These are phyloP conservation scores for Acronicta leporina DNA, from an alignment of 2,888 invertebrate genomes.

Conservation along the genomic window DNA sequence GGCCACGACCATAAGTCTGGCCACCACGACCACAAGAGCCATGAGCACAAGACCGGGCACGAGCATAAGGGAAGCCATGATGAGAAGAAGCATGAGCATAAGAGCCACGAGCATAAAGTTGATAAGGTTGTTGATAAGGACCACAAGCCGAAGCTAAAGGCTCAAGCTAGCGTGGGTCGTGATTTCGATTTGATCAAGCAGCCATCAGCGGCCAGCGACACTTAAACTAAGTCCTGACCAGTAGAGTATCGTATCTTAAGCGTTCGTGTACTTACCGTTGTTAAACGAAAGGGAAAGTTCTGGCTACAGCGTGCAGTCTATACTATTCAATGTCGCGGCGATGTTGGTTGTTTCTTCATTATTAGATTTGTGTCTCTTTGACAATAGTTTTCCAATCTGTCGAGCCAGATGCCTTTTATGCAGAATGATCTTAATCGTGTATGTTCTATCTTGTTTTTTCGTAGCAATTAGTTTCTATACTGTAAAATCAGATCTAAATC, in stretches of 20 bases:
- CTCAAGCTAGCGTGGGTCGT: constrained; percentile 85
- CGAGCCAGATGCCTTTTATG: not conserved
- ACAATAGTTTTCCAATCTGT: constrained; percentile 23
- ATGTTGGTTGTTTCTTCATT: constrained; percentile 32
- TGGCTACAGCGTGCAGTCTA: constrained; percentile 42
- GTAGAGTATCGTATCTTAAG: constrained; percentile 55
- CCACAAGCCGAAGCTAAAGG: constrained; percentile 76
- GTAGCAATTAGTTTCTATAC: constrained; percentile 29
- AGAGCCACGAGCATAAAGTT: constrained; percentile 28
- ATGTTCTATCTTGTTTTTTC: constrained; percentile 7
- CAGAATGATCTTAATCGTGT: not conserved
- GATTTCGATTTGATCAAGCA: constrained; percentile 90
- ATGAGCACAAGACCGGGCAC: constrained; percentile 46
- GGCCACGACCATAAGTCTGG: constrained; percentile 63
- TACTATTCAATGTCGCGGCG: constrained; percentile 43
- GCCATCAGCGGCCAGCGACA: constrained; percentile 83
- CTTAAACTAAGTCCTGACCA: constrained; percentile 74
- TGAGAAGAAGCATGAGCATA: constrained; percentile 32
- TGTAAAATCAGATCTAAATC: not conserved
- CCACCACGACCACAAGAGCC: constrained; percentile 48
- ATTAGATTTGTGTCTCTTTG: constrained; percentile 42
- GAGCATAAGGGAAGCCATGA: constrained; percentile 40
- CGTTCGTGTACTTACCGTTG: constrained; percentile 60
- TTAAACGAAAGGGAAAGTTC: constrained; percentile 29
- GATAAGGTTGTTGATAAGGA: constrained; percentile 46